Conservation (phyloP, 2,888 invertebrate species). For the Drosophila meridiana region DNA sequence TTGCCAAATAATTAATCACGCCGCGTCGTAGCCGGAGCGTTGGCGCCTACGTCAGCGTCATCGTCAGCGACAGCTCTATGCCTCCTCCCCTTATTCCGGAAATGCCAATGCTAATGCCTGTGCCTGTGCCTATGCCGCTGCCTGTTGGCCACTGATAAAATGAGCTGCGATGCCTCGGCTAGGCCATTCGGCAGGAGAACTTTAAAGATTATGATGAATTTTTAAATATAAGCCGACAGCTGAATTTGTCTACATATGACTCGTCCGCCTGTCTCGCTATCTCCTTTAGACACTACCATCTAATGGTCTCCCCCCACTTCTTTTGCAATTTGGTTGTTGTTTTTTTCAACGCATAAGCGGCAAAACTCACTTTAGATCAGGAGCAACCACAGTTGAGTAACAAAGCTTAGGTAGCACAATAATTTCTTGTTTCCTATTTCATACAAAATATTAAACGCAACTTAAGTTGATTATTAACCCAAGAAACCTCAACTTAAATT, state of each 20-base stretch:
- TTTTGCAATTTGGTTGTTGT: not conserved
- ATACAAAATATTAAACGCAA: no score
- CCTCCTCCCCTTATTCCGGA: not conserved
- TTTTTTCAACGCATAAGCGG: conserved; percentile 1
- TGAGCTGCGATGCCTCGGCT: conserved; percentile 17
- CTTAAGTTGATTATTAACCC: no score
- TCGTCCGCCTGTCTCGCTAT: not conserved
- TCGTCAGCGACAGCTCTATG: conserved; percentile 28
- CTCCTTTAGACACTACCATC: not conserved
- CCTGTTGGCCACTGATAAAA: conserved; percentile 63
- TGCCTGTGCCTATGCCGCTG: conserved; percentile 34
- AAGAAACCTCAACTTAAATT: no score
- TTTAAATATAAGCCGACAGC: conserved; percentile 70
- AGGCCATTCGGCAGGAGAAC: not conserved
- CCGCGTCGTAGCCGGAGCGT: conserved; percentile 50
- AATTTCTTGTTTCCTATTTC: no score
- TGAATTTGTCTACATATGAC: conserved; percentile 48
- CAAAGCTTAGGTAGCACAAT: not conserved
- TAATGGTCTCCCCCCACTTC: not conserved
- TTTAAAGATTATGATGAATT: conserved; percentile 60
- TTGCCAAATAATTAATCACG: conserved; percentile 78
- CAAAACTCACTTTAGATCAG: conserved; percentile 9
- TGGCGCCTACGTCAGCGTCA: conserved; percentile 44
- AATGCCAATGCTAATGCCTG: not conserved
- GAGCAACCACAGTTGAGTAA: not conserved